Evolutionary conservation across 2,113 vertebrate species (phyloP).

Genomic region (Ranitomeya variabilis): DNA sequence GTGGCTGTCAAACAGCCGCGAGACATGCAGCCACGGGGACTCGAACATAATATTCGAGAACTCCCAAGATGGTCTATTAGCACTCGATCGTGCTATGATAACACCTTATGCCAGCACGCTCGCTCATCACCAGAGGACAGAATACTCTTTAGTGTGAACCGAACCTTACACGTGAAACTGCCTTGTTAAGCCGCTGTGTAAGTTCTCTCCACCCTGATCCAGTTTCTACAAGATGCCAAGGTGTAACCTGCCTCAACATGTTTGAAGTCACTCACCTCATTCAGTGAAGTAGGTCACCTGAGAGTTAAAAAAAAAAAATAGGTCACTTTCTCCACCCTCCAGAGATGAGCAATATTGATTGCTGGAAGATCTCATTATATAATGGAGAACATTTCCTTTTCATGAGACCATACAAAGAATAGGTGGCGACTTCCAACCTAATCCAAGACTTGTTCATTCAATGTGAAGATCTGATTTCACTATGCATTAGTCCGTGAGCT

Average conservation of each 20-base stretch:
- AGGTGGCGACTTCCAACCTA: not conserved
- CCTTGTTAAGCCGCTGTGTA: not conserved
- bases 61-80: too few species aligned
- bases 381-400: constrained; percentile 14
- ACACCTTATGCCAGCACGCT: too few species aligned
- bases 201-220: not conserved
- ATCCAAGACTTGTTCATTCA: not conserved
- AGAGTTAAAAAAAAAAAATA: constrained; percentile 13
- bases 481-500: not conserved
- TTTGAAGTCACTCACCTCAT: not conserved
- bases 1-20: too few species aligned
- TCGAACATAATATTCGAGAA: too few species aligned
- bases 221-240: not conserved
- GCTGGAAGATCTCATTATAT: constrained; percentile 4
- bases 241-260: not conserved
- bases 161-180: not conserved
- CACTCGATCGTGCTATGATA: too few species aligned
- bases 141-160: too few species aligned
- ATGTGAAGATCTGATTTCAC: not conserved
- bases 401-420: not conserved
- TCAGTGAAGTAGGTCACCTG: constrained; percentile 31
- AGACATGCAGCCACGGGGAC: too few species aligned
- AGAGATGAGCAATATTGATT: not conserved
- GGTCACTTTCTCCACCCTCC: constrained; percentile 44
- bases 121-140: too few species aligned